Evolutionary conservation across 2,113 vertebrate genomes (phyloP).

Genomic region (Suricata suricatta): DNA sequence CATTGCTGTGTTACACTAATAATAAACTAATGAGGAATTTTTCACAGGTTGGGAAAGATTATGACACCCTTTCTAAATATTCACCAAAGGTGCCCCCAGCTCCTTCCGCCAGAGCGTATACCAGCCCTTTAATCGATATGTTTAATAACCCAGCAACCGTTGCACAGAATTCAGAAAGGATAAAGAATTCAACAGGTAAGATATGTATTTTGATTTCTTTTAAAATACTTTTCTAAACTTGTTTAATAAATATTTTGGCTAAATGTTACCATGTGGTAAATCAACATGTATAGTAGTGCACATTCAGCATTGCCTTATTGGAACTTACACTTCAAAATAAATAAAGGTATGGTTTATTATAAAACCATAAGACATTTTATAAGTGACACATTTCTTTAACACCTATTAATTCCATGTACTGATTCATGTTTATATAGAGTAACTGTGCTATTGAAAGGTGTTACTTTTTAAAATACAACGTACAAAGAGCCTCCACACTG

Average conservation of each 20-base stretch:
- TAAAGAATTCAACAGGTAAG: conserved; percentile 87
- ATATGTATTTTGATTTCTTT: not conserved
- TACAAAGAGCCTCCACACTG: not conserved
- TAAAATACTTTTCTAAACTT: not conserved
- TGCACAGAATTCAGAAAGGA: conserved; percentile 82
- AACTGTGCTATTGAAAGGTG: not conserved
- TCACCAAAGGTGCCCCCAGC: conserved; percentile 90
- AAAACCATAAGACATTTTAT: not conserved
- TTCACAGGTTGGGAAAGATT: conserved; percentile 80
- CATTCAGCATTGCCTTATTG: not conserved
- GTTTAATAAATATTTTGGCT: not conserved
- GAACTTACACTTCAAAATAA: not conserved
- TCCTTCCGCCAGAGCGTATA: conserved; percentile 88
- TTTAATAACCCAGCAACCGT: conserved; percentile 88
- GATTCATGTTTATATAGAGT: not conserved
- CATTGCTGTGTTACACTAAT: not conserved
- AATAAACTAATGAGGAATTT: not conserved
- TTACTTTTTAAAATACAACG: not conserved
- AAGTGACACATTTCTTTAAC: not conserved
- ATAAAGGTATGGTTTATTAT: not conserved
- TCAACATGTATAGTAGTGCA: not conserved
- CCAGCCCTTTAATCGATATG: conserved; percentile 94
- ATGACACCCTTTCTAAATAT: conserved; percentile 77
- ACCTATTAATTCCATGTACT: not conserved
- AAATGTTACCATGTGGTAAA: not conserved